Evolutionary conservation across 53 echinoderm and acorn worm species (phyloP), one percentile per base, ranked within the genome.

Genomic region (Temnopleurus reevesii): DNA sequence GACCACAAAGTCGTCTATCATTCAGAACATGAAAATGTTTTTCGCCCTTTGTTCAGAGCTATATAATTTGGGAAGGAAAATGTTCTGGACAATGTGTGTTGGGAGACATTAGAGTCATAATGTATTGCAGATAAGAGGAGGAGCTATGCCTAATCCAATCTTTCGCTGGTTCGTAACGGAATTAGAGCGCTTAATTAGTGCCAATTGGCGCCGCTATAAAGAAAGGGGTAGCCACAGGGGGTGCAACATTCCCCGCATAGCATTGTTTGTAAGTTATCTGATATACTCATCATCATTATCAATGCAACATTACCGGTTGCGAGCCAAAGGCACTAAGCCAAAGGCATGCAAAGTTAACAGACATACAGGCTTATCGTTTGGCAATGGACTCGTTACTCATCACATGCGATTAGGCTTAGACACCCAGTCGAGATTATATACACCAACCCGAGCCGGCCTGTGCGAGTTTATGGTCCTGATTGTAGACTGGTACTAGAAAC

Each of bases 191-290:
- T 53, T 83, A 55, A 83, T 83, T 83, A 36, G 55, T 55, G 83
- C 83, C 83, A 83, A 83, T 83, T 83, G 83, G 83, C 83, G 83
- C 83, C n/a, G 54, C 33, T 17, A 55, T 55, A 83, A 83, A 54
- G 83, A 55, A 55, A 33, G 83, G 36, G 55, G 83, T 21, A 31
- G 30, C 30, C 83, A 28, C 5, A 13, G 15, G 83, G 82, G 83
- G 33, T 36, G 15, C 55, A 23, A 53, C 21, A 83, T 83, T 83
- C 83, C 23, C 18, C 28, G 57, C 54, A 55, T 83, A 53, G 49
- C 56, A 56, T 36, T 55, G 34, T 53, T 29, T 2, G 55, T 55
- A 34, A 33, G 9, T 55, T 53, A 55, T 53, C 83, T 83, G 55
- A 12, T 53, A 31, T 34, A 35, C 55, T 5, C 49, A 79, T 79